Base-by-base conservation (phyloP, 64 coral and sea anemone species). In the Stichodactyla helianthus region DNA sequence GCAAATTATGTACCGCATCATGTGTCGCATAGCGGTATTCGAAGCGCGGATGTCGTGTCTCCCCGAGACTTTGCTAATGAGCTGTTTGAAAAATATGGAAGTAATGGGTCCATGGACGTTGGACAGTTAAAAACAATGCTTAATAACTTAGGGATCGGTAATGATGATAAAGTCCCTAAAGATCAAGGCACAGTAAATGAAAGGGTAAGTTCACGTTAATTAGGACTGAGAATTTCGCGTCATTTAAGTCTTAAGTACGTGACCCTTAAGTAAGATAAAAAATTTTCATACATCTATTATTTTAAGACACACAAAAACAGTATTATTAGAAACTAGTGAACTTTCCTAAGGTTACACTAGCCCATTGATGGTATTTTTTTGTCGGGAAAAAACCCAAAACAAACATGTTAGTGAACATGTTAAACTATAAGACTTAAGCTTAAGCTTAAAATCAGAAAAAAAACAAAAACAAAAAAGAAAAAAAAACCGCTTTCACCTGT, bases 31-130 rank as follows among this genome's bases (percentile, higher is more conserved):
- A 64, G 74, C 7, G 88, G 78, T 18, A 86, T 83, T 81, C 91
- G 94, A 68, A 96, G 94, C 31, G 31, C 91, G 10, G 86, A 93
- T 62, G 74, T 25, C n/a, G 65, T 83, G 6, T 64, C 71, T 13
- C 54, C 91, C 1, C n/a, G 59, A 16, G 71, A 79, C 67, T 96
- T 96, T 82, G 74, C 83, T 54, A 80, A 96, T 70, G 79, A 53
- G 50, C 56, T 96, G 54, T 96, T 96, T 67, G 52, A 85, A 54
- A 89, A 88, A 51, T 96, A 96, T 88, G 94, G 94, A 28, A 80
- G 6, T n/a, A 96, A 96, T 71, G 91, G 82, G 57, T 90, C 91
- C n/a, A 87, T 96, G 87, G 89, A 84, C 51, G 51, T 85, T 51
- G 51, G 82, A 53, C 79, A 93, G 82, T 93, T 96, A 52, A 87